Evolutionary conservation across 2,888 invertebrate species (phyloP).

Genomic region (Hydraecia micacea): DNA sequence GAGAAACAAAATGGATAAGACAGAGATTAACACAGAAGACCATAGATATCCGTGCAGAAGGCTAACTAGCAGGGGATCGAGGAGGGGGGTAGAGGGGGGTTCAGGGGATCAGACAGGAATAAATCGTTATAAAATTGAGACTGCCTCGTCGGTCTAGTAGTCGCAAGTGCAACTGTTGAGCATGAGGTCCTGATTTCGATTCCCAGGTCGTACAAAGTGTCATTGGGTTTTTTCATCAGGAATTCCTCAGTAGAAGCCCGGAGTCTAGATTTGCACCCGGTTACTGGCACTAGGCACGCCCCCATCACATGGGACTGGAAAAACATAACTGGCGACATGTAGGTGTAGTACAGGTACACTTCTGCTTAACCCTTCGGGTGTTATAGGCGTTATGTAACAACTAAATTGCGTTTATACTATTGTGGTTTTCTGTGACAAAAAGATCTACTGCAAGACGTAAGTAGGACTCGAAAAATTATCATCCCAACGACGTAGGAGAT

Average conservation of each 20-base stretch:
- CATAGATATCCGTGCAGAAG: too few species aligned
- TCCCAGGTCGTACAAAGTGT: neutral
- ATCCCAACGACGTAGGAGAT: neutral
- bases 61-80: too few species aligned
- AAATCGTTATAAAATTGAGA: too few species aligned
- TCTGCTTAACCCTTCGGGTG: neutral
- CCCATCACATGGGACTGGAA: neutral
- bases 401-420: neutral
- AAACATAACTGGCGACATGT: neutral
- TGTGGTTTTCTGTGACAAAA: neutral
- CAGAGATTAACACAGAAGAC: too few species aligned
- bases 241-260: neutral
- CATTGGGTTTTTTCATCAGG: neutral
- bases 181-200: neutral
- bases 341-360: too few species aligned
- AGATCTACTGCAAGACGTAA: neutral
- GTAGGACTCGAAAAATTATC: neutral
- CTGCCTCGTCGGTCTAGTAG: neutral
- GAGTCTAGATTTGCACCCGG: neutral
- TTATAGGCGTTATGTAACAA: neutral
- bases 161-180: neutral
- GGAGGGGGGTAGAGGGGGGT: too few species aligned
- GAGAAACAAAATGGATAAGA: too few species aligned
- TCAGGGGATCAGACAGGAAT: too few species aligned
- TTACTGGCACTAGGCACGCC: neutral